Evolutionary conservation across 2,888 invertebrate genomes (phyloP).

Genomic region (Drosophila neutralis): DNA sequence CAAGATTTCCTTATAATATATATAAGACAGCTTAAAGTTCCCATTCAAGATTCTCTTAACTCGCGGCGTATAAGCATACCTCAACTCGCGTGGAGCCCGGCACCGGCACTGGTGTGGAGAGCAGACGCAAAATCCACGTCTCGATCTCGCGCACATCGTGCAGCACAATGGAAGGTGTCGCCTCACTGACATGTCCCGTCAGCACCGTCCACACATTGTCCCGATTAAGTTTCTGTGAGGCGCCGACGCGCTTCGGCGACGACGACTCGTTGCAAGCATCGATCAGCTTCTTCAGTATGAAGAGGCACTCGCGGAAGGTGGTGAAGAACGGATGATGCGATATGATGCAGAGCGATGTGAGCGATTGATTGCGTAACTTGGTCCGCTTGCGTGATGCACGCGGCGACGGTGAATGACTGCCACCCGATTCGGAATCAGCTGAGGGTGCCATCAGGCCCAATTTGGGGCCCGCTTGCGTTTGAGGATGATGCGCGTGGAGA

Average conservation of each 20-base stretch:
- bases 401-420: constrained; percentile 94
- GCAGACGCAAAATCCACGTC: constrained; percentile 98
- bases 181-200: constrained; percentile 92
- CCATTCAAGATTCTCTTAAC: background rate
- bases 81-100: constrained; percentile 96
- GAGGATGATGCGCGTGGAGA: constrained; percentile 66
- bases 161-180: constrained; percentile 93
- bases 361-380: constrained; percentile 94
- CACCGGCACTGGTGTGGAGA: constrained; percentile 99
- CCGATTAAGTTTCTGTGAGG: constrained; percentile 94
- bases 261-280: constrained; percentile 99
- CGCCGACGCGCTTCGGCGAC: constrained; percentile 94
- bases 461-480: constrained; percentile 84
- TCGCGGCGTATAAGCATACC: constrained; percentile 61
- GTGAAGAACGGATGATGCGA: constrained; percentile 99
- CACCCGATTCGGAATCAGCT: constrained; percentile 94
- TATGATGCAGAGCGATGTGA: constrained; percentile 98
- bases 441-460: constrained; percentile 88
- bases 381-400: constrained; percentile 92
- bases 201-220: constrained; percentile 98
- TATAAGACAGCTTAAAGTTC: background rate
- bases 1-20: background rate
- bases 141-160: constrained; percentile 99
- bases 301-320: constrained; percentile 98
- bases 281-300: constrained; percentile 96